Conservation (phyloP, 2,113 vertebrate genomes). For the Epinephelus cyanopodus region DNA sequence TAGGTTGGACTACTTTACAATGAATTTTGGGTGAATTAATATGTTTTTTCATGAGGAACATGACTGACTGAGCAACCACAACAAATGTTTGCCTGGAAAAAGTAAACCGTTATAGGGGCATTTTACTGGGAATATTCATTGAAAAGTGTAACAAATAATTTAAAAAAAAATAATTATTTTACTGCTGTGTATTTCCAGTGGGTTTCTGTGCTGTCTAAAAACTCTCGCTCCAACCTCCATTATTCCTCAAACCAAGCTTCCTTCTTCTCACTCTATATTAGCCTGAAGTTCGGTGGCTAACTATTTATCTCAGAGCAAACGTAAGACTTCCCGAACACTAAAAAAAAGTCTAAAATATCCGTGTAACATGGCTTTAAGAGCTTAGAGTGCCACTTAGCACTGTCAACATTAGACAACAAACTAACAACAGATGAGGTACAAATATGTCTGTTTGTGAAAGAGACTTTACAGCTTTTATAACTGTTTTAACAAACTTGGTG, state of each 20-base stretch:
- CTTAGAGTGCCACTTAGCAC: neutral
- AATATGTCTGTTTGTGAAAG: neutral
- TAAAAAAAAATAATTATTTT: neutral
- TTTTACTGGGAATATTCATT: too few relatives aligned
- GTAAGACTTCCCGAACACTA: neutral
- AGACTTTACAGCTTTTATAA: neutral
- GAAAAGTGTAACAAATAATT: too few relatives aligned
- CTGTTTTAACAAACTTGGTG: neutral
- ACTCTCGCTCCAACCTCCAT: too few relatives aligned
- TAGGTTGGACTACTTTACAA: neutral
- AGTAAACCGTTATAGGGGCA: too few relatives aligned
- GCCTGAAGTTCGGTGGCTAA: neutral
- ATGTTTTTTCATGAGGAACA: neutral
- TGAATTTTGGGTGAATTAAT: neutral
- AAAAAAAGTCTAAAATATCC: neutral
- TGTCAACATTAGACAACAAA: too few relatives aligned
- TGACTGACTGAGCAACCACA: neutral
- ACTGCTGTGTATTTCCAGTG: neutral
- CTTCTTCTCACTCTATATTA: too few relatives aligned
- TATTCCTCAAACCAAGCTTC: too few relatives aligned
- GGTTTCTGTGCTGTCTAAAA: neutral
- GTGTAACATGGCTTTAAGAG: neutral
- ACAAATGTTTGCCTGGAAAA: too few relatives aligned
- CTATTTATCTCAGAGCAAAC: neutral
- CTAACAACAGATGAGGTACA: neutral